These are phyloP conservation scores for Cephus runcator DNA, from an alignment of 2,888 invertebrate species.

Conservation along the genomic window DNA sequence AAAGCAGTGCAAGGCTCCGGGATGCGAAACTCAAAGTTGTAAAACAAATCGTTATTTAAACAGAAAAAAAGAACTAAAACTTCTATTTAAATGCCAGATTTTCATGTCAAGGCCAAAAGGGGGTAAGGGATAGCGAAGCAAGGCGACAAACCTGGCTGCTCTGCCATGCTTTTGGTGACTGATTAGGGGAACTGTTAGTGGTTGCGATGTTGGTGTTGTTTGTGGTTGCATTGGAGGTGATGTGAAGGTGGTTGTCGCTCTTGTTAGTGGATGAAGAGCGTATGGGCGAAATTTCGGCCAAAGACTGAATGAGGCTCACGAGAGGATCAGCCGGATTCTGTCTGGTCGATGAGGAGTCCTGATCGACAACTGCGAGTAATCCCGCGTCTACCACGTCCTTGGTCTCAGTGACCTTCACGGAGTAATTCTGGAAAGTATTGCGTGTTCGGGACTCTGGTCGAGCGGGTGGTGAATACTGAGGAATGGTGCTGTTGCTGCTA, in stretches of 20 bases:
- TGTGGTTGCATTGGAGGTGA: slow-evolving; percentile 11
- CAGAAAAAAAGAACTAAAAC: slow-evolving; percentile 6
- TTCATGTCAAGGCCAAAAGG: no score
- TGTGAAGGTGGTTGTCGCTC: slow-evolving; percentile 39
- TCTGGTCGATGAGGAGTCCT: slow-evolving; percentile 22
- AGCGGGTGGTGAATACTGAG: background rate
- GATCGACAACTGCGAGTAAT: slow-evolving; percentile 47
- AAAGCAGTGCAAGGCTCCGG: no score
- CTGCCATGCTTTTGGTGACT: slow-evolving; percentile 65
- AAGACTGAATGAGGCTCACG: slow-evolving; percentile 58
- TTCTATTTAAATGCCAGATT: no score
- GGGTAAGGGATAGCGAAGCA: slow-evolving; percentile 16
- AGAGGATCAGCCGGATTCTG: slow-evolving; percentile 46
- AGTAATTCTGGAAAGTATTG: slow-evolving; percentile 3
- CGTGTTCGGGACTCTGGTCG: background rate
- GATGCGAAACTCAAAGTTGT: no score
- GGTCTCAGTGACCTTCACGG: slow-evolving; percentile 23
- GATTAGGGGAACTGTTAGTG: slow-evolving; percentile 60
- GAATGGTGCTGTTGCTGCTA: background rate
- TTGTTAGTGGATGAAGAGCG: slow-evolving; percentile 48
- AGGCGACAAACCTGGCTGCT: slow-evolving; percentile 60
- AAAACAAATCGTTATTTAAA: slow-evolving; percentile 11
- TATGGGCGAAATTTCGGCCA: slow-evolving; percentile 57
- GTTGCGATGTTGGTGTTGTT: slow-evolving; percentile 33
- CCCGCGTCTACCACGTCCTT: slow-evolving; percentile 47